A percentile compares a stretch with the other conserved stretches of the same genome.
Conservation (phyloP, 2,113 vertebrate genomes). For the Struthio camelus region DNA sequence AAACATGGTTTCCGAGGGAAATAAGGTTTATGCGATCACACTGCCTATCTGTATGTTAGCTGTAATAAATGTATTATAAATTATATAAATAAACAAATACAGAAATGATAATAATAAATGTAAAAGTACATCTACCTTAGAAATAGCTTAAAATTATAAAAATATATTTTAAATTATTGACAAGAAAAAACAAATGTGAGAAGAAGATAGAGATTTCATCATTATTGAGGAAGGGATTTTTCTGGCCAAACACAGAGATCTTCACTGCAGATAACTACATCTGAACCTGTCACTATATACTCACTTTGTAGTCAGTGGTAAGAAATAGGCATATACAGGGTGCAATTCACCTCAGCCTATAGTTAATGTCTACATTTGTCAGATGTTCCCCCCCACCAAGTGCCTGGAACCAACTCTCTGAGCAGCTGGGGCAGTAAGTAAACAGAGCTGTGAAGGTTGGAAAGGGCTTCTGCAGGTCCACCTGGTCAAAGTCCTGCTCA, state of each 20-base stretch:
- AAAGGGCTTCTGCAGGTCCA: background rate
- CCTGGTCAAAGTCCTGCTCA: background rate
- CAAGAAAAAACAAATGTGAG: background rate
- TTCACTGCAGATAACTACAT: background rate
- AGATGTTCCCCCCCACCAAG: too few relatives aligned
- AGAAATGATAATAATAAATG: background rate
- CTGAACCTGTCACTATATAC: background rate
- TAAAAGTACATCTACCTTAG: background rate
- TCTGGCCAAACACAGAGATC: background rate
- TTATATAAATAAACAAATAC: background rate
- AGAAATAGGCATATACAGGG: background rate
- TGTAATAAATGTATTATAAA: background rate
- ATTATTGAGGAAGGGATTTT: background rate
- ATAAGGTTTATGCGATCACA: background rate
- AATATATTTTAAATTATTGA: background rate
- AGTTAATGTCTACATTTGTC: background rate
- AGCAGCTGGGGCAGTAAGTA: background rate
- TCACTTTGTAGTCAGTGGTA: background rate
- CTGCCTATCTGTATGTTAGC: background rate
- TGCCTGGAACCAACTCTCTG: background rate
- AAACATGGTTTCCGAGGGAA: background rate
- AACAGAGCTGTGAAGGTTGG: background rate
- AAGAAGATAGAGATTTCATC: background rate
- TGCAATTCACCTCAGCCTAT: background rate
- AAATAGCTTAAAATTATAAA: background rate